These are phyloP conservation scores for Nesidiocoris tenuis DNA, from an alignment of 2,888 invertebrate species.

Conservation along the genomic window DNA sequence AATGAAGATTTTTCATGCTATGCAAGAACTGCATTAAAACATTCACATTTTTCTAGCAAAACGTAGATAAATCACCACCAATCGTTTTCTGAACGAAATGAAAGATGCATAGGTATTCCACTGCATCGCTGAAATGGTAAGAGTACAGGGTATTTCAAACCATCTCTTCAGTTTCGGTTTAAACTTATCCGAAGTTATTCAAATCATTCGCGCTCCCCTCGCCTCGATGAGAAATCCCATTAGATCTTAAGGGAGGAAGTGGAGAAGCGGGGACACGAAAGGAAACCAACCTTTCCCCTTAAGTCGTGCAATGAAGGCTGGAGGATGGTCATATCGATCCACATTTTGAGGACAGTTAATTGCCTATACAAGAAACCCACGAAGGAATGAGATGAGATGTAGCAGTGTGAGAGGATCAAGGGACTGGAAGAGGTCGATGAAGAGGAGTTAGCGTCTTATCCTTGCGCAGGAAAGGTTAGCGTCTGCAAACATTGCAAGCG, in stretches of 20 bases:
- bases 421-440: neutral
- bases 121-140: too few species aligned
- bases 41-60: too few species aligned
- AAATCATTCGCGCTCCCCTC: constrained; percentile 37
- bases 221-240: constrained; percentile 38
- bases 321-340: constrained; percentile 44
- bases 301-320: neutral
- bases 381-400: constrained; percentile 12
- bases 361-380: constrained; percentile 40
- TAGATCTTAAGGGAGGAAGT: constrained; percentile 31
- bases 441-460: neutral
- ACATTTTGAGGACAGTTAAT: constrained; percentile 40
- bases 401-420: constrained; percentile 11
- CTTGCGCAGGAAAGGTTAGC: neutral
- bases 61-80: too few species aligned
- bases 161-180: constrained; percentile 10
- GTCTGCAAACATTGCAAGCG: neutral
- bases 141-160: too few species aligned
- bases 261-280: neutral
- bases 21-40: too few species aligned
- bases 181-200: constrained; percentile 42
- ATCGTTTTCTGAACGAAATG: too few species aligned
- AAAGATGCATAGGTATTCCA: too few species aligned
- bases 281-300: neutral
- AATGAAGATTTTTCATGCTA: too few species aligned